Conservation (phyloP, 2,888 invertebrate species). For the Willowsia nigromaculata region DNA sequence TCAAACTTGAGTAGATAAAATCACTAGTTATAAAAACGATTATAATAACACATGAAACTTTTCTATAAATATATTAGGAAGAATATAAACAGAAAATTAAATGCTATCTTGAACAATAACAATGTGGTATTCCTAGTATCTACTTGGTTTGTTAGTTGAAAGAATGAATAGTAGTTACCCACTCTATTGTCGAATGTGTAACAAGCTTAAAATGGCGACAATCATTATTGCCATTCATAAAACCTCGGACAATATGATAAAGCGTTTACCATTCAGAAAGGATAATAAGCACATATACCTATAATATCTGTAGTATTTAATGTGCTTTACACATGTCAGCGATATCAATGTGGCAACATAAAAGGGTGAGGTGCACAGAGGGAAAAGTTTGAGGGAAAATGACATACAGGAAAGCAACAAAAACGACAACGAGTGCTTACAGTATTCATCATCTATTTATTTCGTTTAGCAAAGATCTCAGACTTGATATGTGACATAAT, state of each 20-base stretch:
- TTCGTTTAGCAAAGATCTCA: conserved; percentile 48
- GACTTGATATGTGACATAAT: conserved; percentile 47
- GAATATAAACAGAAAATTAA: not conserved
- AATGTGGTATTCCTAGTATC: not conserved
- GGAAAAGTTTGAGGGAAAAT: not conserved
- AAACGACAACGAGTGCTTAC: not conserved
- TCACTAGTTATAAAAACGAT: not conserved
- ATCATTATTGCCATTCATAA: conserved; percentile 14
- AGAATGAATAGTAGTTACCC: not conserved
- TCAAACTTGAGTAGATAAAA: not conserved
- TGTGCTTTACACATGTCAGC: not conserved
- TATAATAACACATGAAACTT: not conserved
- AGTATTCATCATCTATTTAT: not conserved
- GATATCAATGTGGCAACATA: not conserved
- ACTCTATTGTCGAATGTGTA: conserved; percentile 30
- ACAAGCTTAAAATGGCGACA: conserved; percentile 52
- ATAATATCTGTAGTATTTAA: no score
- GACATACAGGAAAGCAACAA: not conserved
- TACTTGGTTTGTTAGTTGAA: not conserved
- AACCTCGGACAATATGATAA: not conserved
- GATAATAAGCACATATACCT: no score
- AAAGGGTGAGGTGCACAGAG: not conserved
- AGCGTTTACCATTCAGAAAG: no score
- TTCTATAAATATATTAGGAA: not conserved
- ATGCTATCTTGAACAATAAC: conserved; percentile 1